A percentile compares a stretch with the other conserved stretches of the same genome.
Conservation (phyloP, 1,140 invertebrate species). For the Micrasema minimum region DNA sequence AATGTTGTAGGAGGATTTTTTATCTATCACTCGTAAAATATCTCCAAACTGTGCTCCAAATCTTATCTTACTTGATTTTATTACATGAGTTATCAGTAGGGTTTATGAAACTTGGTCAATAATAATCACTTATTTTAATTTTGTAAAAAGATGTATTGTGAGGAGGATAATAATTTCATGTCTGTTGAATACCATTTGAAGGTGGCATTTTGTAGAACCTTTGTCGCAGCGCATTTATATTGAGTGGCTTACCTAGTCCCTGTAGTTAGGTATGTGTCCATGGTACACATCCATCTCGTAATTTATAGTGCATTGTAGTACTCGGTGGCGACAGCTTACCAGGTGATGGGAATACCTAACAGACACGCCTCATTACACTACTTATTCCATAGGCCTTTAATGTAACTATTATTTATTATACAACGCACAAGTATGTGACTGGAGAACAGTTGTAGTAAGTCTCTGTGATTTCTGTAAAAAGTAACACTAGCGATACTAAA, state of each 20-base stretch:
- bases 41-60: too few species aligned
- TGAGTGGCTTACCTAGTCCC: background rate
- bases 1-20: too few species aligned
- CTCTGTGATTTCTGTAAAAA: constrained; percentile 30
- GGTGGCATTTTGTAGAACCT: too few species aligned
- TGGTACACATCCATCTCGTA: background rate
- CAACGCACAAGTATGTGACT: constrained; percentile 7
- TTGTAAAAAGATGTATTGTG: constrained; percentile 3
- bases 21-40: too few species aligned
- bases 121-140: constrained; percentile 12
- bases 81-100: background rate
- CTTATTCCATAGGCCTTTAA: constrained; percentile 30
- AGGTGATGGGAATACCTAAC: background rate
- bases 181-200: constrained; percentile 5
- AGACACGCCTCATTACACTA: constrained; percentile 13
- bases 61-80: too few species aligned
- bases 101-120: constrained; percentile 23
- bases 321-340: too few species aligned
- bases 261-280: background rate
- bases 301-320: background rate
- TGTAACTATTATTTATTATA: constrained; percentile 15
- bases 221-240: constrained; percentile 8
- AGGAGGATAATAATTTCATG: constrained; percentile 23
- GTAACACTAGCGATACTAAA: constrained; percentile 10
- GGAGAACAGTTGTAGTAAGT: constrained; percentile 9